Base-by-base conservation (phyloP, 2,113 vertebrate species). In the Crotalus helleri region DNA sequence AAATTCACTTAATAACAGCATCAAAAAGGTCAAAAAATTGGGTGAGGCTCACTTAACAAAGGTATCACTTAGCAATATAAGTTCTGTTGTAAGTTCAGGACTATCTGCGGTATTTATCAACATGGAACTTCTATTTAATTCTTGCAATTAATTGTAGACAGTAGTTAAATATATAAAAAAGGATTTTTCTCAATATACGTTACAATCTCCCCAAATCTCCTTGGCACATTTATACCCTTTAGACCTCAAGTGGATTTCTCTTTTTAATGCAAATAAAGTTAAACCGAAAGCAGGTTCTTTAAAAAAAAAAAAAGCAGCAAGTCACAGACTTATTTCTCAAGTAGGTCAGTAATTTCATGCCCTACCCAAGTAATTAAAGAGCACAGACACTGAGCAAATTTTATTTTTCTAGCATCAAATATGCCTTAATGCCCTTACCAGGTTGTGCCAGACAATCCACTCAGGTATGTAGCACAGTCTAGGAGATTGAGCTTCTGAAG, bases 371-470 rank as follows among this genome's bases (percentile, higher is more conserved):
- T 33, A 54, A 17, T 13, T 55, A 15, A 26, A 46, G 0, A 0
- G 19, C 17, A 46, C 15, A 87, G 44, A 61, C 0, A 17, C 85
- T 17, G 29, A 91, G 17, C 24, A 15, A 46, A 46, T 0, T 5
- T 53, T 9, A 55, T 21, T 23, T 89, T 49, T 92, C 3, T 15
- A 59, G 24, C 29, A 61, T n/a, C 8, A 7, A 21, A 39, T 2
- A 15, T 57, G 4, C 44, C 88, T 21, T 90, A 88, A 91, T 95
- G 51, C 24, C 90, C 98, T 97, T 95, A 99, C 98, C 98, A 99
- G 1, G 98, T 99, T 12, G 99, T 98, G 15, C 98, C 98, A 7
- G 98, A 99, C 64, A 99, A 97, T 58, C 98, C 98, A 0, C 98
- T 98, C 92, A 99, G 97, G 94, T 99, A 99, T 1, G 92, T 97